Evolutionary conservation across 2,888 invertebrate species (phyloP).

Genomic region (Antheraea yamamai): DNA sequence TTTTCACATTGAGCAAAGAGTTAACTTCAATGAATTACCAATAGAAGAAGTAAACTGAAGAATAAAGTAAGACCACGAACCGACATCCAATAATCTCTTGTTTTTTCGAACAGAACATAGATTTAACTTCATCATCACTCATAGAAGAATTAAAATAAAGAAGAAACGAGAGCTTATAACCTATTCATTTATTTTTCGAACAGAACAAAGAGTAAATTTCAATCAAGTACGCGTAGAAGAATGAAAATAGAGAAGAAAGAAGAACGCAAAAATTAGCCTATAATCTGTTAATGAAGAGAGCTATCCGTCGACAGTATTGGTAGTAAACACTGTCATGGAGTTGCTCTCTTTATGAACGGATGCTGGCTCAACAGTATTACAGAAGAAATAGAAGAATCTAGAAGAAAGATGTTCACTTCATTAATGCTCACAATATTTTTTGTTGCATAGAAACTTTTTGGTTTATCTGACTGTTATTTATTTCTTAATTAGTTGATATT

Average conservation of each 20-base stretch:
- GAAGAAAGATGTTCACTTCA: constrained; percentile 14
- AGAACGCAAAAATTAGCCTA: constrained; percentile 45
- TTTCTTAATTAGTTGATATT: too few species aligned
- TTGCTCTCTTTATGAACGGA: constrained; percentile 99
- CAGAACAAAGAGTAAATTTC: neutral
- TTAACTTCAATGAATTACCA: too few species aligned
- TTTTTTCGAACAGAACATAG: too few species aligned
- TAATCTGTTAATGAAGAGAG: constrained; percentile 96
- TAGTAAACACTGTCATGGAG: constrained; percentile 98
- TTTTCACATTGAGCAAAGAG: too few species aligned
- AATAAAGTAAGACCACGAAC: too few species aligned
- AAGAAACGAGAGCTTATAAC: too few species aligned
- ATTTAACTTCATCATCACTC: too few species aligned
- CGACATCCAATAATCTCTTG: too few species aligned
- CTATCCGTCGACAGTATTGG: constrained; percentile 99
- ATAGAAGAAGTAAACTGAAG: too few species aligned
- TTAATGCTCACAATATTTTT: constrained; percentile 19
- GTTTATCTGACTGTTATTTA: too few species aligned
- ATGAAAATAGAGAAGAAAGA: constrained; percentile 26
- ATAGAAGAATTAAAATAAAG: too few species aligned
- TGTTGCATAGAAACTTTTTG: constrained; percentile 15
- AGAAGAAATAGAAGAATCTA: constrained; percentile 13
- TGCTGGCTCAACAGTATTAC: constrained; percentile 79
- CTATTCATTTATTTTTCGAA: too few species aligned
- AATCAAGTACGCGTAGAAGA: neutral